Percentiles rank a stretch among this genome's conserved stretches.
These are phyloP conservation scores for Gadus chalcogrammus DNA, from an alignment of 2,113 vertebrate genomes.

Conservation along the genomic window DNA sequence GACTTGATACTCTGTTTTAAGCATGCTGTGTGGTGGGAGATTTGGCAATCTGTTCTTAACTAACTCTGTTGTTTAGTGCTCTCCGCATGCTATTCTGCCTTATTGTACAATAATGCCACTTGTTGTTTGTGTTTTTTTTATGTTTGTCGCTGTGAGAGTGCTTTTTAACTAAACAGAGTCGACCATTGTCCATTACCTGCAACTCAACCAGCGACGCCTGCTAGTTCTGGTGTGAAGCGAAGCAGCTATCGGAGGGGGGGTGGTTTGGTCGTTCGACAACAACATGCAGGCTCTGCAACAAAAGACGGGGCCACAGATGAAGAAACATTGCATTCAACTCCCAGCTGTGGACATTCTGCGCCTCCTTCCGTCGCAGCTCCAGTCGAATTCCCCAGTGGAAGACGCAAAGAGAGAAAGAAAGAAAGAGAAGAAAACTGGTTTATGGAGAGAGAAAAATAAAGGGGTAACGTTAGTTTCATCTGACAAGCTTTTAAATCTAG, in stretches of 20 bases:
- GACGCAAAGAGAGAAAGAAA: constrained; percentile 41
- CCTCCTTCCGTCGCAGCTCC: constrained; percentile 54
- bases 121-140: too few species aligned
- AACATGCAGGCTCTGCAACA: constrained; percentile 47
- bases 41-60: too few species aligned
- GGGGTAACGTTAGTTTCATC: constrained; percentile 49
- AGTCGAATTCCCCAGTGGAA: constrained; percentile 57
- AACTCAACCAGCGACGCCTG: constrained; percentile 34
- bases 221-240: constrained; percentile 15
- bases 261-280: constrained; percentile 37
- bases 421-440: constrained; percentile 40
- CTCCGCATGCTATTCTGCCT: too few species aligned
- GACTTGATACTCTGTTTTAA: too few species aligned
- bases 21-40: too few species aligned
- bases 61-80: too few species aligned
- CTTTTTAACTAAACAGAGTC: constrained; percentile 31
- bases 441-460: constrained; percentile 57
- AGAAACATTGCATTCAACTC: constrained; percentile 60
- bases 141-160: not conserved
- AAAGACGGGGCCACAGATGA: constrained; percentile 58
- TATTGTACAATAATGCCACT: too few species aligned
- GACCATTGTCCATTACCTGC: constrained; percentile 24
- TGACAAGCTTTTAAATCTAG: constrained; percentile 72
- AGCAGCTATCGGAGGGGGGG: constrained; percentile 40
- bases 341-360: constrained; percentile 63